phyloP scores from a whole-genome alignment of 2,797 vertebrate genomes.

The Hydrolagus colliei region DNA sequence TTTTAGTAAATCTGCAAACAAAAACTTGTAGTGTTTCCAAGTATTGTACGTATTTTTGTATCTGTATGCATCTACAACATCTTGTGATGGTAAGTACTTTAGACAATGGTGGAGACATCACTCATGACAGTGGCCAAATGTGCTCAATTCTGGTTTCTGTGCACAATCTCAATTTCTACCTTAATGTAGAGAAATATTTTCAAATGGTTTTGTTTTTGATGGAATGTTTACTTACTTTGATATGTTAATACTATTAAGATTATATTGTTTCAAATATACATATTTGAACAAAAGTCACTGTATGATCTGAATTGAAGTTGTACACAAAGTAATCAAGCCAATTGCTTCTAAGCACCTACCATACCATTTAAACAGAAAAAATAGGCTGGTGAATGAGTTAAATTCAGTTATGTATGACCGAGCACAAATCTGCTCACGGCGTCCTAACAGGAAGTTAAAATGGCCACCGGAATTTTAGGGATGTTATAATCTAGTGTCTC shows the following conservation, averaged over 20 bases:
- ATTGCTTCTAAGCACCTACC: too few relatives aligned
- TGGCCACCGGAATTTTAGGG: conserved; percentile 8
- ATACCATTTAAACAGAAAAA: neutral
- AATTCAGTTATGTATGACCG: neutral
- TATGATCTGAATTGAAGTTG: neutral
- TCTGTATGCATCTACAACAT: too few relatives aligned
- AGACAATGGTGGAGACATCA: too few relatives aligned
- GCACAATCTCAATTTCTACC: too few relatives aligned
- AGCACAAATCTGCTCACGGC: neutral
- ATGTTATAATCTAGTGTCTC: neutral
- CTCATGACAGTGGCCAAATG: too few relatives aligned
- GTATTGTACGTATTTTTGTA: neutral
- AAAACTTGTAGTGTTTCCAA: neutral
- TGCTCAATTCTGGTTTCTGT: too few relatives aligned
- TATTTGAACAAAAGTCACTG: neutral
- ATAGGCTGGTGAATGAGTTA: neutral
- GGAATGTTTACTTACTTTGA: too few relatives aligned
- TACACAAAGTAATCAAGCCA: neutral
- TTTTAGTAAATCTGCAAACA: neutral
- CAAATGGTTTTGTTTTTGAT: neutral
- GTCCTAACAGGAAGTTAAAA: conserved; percentile 19
- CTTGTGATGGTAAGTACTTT: too few relatives aligned
- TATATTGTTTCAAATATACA: neutral
- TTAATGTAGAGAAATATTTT: neutral
- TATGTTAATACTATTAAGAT: neutral